Evolutionary conservation across 2,113 vertebrate genomes (phyloP), one percentile per base, ranked within the genome.

Genomic region (Thunnus thynnus): DNA sequence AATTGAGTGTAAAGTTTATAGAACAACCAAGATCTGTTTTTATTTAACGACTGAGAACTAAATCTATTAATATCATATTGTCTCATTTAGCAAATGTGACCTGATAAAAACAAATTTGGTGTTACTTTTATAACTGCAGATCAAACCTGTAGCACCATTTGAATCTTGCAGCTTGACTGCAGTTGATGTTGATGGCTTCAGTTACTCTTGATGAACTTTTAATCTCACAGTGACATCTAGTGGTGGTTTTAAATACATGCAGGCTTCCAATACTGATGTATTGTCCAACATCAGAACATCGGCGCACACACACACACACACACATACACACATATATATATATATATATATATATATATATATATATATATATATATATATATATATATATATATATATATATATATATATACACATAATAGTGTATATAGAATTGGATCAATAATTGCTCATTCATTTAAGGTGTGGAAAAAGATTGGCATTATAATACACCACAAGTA

Each of bases 181-280:
- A 69, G 50, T 17, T 14, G 2, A 41, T 22, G 2, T 16, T 6
- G 3, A 47, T 11, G 11, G 62, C 44, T 9, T 67, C 46, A 48
- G 58, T 16, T 72, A 14, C 4, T 41, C 1, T 4, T 47, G 7
- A 17, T 1, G 0, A 47, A 14, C 6, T 79, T 70, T 47, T 51
- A 5, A 58, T 89, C 86, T 44, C 52, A 89, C 46, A 87, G 69
- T 18, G 91, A 82, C 91, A 85, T 76, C 93, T 92, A 89, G 87
- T 87, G 92, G 30, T 80, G 0, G 0, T 5, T 55, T 74, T 1
- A 20, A 41, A 66, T 18, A 68, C 0, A 8, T 80, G 69, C 78
- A 71, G 16, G 22, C 22, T 10, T 5, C 48, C 4, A 12, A 56
- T 5, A 13, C 4, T 16, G 13, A 20, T 5, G 0, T 22, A 22